Evolutionary conservation across 1,140 invertebrate species (phyloP).

Genomic region (Augochlora pura): DNA sequence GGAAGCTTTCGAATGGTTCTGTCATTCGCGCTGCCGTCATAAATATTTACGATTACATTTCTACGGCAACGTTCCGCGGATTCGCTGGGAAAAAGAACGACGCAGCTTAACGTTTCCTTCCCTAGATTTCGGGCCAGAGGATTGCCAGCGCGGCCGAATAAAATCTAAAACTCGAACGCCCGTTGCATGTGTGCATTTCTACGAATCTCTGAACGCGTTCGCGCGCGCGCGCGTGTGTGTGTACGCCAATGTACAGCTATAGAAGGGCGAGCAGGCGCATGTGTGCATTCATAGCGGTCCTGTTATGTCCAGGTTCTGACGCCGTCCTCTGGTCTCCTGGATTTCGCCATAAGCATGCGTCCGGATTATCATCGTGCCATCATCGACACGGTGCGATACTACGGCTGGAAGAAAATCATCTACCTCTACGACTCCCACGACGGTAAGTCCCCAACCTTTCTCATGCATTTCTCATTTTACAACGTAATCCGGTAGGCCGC

Average conservation of each 20-base stretch:
- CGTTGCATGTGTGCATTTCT: too few relatives aligned
- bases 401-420: slow-evolving; percentile 95
- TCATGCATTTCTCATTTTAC: slow-evolving; percentile 75
- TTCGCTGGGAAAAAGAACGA: too few relatives aligned
- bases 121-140: neutral
- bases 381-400: slow-evolving; percentile 94
- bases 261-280: too few relatives aligned
- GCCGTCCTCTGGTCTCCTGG: slow-evolving; percentile 91
- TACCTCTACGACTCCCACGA: slow-evolving; percentile 97
- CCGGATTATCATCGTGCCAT: slow-evolving; percentile 97
- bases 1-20: neutral
- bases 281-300: neutral
- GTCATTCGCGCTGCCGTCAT: neutral
- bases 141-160: neutral
- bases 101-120: slow-evolving; percentile 9
- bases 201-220: too few relatives aligned
- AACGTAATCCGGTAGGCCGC: slow-evolving; percentile 32
- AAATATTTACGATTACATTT: slow-evolving; percentile 40
- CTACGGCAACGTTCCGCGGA: neutral
- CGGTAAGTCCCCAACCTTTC: slow-evolving; percentile 85
- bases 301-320: slow-evolving; percentile 84
- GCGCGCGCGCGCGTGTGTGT: neutral
- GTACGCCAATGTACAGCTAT: neutral
- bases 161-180: slow-evolving; percentile 22
- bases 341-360: slow-evolving; percentile 95